phyloP scores from a whole-genome alignment of 2,113 vertebrate genomes.

The Phyllostomus hastatus region DNA sequence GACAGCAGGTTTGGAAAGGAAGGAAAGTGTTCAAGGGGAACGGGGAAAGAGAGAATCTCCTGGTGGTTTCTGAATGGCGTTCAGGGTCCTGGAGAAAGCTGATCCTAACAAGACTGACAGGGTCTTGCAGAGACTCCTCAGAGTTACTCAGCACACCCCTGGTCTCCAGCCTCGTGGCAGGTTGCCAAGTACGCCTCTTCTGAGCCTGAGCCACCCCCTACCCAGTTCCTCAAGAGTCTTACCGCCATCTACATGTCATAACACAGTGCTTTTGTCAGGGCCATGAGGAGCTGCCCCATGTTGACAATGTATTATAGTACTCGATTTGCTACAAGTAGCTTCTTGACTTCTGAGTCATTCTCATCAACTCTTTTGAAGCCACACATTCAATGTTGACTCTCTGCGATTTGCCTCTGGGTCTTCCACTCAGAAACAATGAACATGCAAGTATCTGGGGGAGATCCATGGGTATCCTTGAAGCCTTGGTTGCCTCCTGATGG shows the following conservation, averaged over 20 bases:
- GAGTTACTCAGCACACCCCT: not conserved
- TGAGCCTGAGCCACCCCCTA: not conserved
- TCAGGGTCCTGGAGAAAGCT: not conserved
- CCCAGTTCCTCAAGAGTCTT: not conserved
- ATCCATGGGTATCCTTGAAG: not conserved
- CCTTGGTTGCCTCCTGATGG: not conserved
- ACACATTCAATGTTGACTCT: not conserved
- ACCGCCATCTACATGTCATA: not conserved
- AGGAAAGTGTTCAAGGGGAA: not conserved
- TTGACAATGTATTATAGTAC: not conserved
- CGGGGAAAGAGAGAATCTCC: not conserved
- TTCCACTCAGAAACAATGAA: not conserved
- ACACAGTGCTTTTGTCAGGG: conserved; percentile 31
- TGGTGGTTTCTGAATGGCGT: not conserved
- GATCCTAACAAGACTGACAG: not conserved
- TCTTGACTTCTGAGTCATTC: conserved; percentile 70
- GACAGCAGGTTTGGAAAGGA: not conserved
- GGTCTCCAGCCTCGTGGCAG: not conserved
- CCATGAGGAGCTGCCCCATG: not conserved
- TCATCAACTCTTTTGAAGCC: conserved; percentile 41
- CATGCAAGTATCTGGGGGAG: not conserved
- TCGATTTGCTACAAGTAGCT: conserved; percentile 44
- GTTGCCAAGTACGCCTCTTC: not conserved
- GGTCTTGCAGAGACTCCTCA: not conserved
- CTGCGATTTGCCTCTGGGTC: conserved; percentile 23